phyloP scores from a whole-genome alignment of 2,797 vertebrate species.

The Ctenosaura bakeri region DNA sequence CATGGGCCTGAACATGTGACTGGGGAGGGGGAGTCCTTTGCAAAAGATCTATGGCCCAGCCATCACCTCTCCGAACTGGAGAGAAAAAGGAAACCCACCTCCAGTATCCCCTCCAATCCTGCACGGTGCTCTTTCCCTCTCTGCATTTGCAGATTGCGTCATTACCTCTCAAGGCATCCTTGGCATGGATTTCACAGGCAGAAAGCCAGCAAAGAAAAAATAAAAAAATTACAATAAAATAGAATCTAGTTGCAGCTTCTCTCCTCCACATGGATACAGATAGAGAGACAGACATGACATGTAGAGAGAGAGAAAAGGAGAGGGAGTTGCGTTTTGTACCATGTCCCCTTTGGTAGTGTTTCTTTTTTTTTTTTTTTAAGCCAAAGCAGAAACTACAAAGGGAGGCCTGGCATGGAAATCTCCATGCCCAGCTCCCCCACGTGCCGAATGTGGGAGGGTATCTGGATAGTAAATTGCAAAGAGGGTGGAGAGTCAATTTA shows the following conservation, averaged over 20 bases:
- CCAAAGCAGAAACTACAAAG: not conserved
- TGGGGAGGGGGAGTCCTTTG: not conserved
- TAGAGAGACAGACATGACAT: no score
- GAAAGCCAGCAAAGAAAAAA: not conserved
- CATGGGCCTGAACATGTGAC: slow-evolving; percentile 39
- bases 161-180: slow-evolving; percentile 18
- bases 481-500: not conserved
- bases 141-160: slow-evolving; percentile 15
- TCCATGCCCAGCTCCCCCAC: no score
- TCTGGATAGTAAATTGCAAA: not conserved
- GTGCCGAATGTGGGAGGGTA: not conserved
- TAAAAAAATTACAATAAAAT: no score
- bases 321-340: no score
- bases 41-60: not conserved
- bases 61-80: not conserved
- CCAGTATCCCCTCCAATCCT: accelerated
- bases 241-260: no score
- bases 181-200: not conserved
- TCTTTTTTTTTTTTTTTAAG: not conserved
- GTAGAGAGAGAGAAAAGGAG: no score
- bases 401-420: no score
- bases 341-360: not conserved
- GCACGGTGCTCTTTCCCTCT: not conserved
- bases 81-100: not conserved
- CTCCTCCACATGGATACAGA: no score